A percentile compares a stretch with the other conserved stretches of the same genome.
phyloP scores from a whole-genome alignment of 2,113 vertebrate species.

The Amphiprion percula region DNA sequence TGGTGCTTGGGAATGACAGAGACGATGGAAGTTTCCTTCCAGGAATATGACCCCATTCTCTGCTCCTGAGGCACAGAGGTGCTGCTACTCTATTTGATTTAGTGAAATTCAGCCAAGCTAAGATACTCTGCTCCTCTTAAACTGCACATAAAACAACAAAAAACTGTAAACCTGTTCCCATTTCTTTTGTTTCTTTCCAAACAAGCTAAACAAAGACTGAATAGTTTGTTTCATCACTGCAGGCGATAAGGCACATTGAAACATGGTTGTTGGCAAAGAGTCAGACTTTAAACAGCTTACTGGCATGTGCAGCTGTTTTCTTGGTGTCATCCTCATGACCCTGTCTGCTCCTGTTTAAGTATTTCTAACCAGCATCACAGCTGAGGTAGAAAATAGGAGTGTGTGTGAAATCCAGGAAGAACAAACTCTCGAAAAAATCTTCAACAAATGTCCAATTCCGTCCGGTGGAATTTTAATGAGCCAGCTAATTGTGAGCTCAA shows the following conservation, averaged over 20 bases:
- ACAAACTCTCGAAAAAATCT: conserved; percentile 26
- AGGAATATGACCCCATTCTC: conserved; percentile 46
- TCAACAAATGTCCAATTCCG: conserved; percentile 62
- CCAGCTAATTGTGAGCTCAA: conserved; percentile 70
- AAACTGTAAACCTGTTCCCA: background rate
- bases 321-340: too few species aligned
- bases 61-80: conserved; percentile 26
- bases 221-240: too few species aligned
- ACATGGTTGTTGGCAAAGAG: background rate
- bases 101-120: conserved; percentile 4
- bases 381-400: conserved; percentile 12
- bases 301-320: background rate
- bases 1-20: conserved; percentile 16
- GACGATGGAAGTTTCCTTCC: conserved; percentile 29
- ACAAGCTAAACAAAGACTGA: background rate
- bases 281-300: conserved; percentile 12
- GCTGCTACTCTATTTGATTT: conserved; percentile 16
- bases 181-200: background rate
- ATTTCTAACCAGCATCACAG: background rate
- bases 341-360: conserved; percentile 4
- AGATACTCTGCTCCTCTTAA: background rate
- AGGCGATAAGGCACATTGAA: background rate
- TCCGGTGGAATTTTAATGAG: conserved; percentile 73
- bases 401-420: background rate
- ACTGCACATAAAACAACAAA: background rate